Conservation (phyloP, 2,113 vertebrate genomes). For the Ailurus styani region DNA sequence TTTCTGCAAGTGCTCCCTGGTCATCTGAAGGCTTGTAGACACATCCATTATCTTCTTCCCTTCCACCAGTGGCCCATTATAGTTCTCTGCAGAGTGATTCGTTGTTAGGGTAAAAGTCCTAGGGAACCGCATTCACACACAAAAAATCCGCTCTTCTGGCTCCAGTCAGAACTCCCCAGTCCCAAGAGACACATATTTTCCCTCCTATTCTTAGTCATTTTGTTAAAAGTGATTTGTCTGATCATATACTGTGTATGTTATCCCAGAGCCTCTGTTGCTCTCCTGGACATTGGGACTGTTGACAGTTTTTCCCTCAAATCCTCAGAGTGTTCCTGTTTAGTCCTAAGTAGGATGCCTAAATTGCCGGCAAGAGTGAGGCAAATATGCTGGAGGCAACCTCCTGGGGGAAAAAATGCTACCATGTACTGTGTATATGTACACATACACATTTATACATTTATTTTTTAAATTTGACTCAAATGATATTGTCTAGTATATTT, state of each 20-base stretch:
- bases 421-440: neutral
- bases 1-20: neutral
- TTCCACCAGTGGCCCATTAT: neutral
- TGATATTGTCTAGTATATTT: neutral
- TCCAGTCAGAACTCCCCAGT: neutral
- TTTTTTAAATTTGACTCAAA: neutral
- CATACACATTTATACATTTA: neutral
- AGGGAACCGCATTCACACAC: constrained; percentile 39
- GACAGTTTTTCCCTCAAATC: neutral
- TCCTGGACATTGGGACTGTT: neutral
- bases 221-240: neutral
- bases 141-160: neutral
- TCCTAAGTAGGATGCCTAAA: neutral
- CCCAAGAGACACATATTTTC: neutral
- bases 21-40: neutral
- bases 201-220: neutral
- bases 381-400: neutral
- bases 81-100: neutral
- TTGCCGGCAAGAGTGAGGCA: neutral
- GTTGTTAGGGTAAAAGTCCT: neutral
- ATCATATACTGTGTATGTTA: neutral
- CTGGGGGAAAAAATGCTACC: neutral
- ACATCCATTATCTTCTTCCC: neutral
- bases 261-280: neutral
- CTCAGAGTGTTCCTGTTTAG: neutral